Evolutionary conservation across 2,113 vertebrate species (phyloP).

Genomic region (Psilopsiagon aymara): DNA sequence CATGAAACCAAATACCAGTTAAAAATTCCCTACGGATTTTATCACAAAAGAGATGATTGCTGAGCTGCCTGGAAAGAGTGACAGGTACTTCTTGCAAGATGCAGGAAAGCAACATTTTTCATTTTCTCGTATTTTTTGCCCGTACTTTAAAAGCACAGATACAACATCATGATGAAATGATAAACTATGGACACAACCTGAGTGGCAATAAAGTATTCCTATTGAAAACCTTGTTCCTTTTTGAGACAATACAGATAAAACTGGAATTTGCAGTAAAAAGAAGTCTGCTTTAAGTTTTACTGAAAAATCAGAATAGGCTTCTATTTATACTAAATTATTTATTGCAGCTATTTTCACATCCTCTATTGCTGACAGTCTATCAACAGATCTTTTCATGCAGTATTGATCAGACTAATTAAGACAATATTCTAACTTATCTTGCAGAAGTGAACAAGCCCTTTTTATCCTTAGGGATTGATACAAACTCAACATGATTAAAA

Average conservation of each 20-base stretch:
- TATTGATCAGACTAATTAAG: constrained; percentile 38
- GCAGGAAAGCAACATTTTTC: not conserved
- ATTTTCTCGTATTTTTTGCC: not conserved
- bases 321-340: not conserved
- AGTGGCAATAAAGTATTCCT: not conserved
- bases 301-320: not conserved
- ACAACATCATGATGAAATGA: not conserved
- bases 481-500: not conserved
- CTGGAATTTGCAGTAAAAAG: not conserved
- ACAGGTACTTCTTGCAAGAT: not conserved
- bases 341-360: not conserved
- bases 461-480: not conserved
- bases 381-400: not conserved
- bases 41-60: not conserved
- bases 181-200: not conserved
- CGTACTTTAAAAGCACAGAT: not conserved
- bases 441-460: not conserved
- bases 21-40: not conserved
- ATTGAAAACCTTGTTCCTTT: not conserved
- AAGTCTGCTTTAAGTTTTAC: not conserved
- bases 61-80: not conserved
- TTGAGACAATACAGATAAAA: not conserved
- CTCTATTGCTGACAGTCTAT: not conserved
- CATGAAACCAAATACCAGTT: not conserved
- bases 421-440: not conserved